A percentile compares a stretch with the other conserved stretches of the same genome.
Conservation (phyloP, 2,888 invertebrate species). For the Sinelater perroti region DNA sequence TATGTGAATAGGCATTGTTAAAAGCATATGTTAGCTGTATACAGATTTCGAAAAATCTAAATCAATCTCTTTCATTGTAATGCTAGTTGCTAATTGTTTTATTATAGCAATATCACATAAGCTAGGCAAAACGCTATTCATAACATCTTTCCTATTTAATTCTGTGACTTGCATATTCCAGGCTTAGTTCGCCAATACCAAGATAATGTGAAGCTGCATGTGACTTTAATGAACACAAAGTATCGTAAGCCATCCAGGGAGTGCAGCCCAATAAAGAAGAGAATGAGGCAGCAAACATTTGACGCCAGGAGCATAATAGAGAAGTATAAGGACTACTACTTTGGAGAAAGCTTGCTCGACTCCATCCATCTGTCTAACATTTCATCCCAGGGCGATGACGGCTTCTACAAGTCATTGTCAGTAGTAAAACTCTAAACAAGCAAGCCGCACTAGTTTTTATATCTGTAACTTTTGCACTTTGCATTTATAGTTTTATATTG, state of each 20-base stretch:
- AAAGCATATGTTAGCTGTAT: too few species aligned
- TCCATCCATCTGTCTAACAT: conserved; percentile 77
- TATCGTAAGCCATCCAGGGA: conserved; percentile 55
- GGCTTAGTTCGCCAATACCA: conserved; percentile 65
- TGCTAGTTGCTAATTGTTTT: neutral
- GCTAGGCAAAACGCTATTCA: too few species aligned
- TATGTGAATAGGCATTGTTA: too few species aligned
- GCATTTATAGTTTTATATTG: neutral
- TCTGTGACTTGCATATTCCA: conserved; percentile 41
- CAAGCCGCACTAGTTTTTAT: too few species aligned
- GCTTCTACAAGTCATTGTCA: conserved; percentile 66
- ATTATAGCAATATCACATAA: too few species aligned
- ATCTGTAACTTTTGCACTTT: neutral
- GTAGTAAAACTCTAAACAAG: conserved; percentile 40
- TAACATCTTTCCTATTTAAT: too few species aligned
- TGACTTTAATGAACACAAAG: conserved; percentile 82
- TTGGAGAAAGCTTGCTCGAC: conserved; percentile 73
- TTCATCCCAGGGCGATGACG: conserved; percentile 62
- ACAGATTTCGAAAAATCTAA: too few species aligned
- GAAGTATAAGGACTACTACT: conserved; percentile 73
- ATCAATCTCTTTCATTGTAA: too few species aligned
- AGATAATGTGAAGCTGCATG: conserved; percentile 81
- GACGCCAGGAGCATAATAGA: conserved; percentile 73
- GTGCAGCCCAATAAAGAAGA: conserved; percentile 41
- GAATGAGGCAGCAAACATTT: conserved; percentile 61